Evolutionary conservation across 2,113 vertebrate genomes (phyloP).

Genomic region (Atherinomorus stipes): DNA sequence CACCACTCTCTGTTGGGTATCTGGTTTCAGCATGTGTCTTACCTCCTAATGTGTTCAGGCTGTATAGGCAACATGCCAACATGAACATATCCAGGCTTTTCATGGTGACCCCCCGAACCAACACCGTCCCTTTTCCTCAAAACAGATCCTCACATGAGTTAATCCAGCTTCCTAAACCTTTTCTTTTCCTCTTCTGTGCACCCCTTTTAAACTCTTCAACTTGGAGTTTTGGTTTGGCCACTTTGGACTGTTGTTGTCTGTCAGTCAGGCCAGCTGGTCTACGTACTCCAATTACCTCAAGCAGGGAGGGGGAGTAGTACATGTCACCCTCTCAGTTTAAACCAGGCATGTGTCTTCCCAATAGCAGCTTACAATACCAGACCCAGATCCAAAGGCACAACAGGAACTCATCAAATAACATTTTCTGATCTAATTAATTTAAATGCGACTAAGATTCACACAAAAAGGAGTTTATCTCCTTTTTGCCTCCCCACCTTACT

Average conservation of each 20-base stretch:
- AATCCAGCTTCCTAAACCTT: neutral
- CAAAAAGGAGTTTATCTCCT: too few relatives aligned
- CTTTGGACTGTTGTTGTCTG: conserved; percentile 77
- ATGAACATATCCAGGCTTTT: conserved; percentile 65
- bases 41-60: conserved; percentile 74
- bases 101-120: conserved; percentile 58
- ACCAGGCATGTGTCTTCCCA: neutral
- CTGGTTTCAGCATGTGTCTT: conserved; percentile 54
- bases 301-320: conserved; percentile 17
- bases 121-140: neutral
- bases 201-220: neutral
- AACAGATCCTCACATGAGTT: neutral
- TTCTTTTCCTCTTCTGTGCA: neutral
- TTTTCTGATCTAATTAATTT: too few relatives aligned
- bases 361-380: neutral
- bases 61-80: conserved; percentile 65
- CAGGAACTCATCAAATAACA: too few relatives aligned
- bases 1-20: neutral
- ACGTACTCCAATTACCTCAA: conserved; percentile 72
- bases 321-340: neutral
- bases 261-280: conserved; percentile 76
- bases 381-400: neutral
- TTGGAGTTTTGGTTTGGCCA: conserved; percentile 22
- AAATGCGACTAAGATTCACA: too few relatives aligned
- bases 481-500: too few relatives aligned